Percentiles rank a stretch among this genome's conserved stretches.
These are phyloP conservation scores for Limanda limanda DNA, from an alignment of 2,113 vertebrate species.

Conservation along the genomic window DNA sequence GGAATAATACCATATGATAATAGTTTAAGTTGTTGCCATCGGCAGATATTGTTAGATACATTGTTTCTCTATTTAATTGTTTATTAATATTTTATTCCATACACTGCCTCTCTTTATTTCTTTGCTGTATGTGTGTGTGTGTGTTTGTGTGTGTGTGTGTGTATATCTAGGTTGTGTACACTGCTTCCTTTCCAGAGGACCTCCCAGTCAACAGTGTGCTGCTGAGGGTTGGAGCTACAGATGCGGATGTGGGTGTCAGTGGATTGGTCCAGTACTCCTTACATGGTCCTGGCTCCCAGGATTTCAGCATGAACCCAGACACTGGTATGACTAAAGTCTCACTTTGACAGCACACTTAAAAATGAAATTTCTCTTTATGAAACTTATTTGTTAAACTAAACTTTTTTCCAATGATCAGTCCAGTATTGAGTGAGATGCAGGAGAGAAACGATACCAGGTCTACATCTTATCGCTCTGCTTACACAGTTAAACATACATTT, in stretches of 20 bases:
- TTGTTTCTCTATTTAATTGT: too few relatives aligned
- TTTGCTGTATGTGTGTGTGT: conserved; percentile 17
- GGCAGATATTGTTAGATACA: background rate
- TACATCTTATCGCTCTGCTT: background rate
- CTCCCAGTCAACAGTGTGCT: conserved; percentile 88
- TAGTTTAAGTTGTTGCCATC: background rate
- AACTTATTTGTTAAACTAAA: background rate
- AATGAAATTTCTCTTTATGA: too few relatives aligned
- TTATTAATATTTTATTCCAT: background rate
- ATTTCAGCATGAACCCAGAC: conserved; percentile 92
- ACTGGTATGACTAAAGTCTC: conserved; percentile 80
- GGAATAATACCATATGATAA: conserved; percentile 18
- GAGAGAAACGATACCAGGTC: too few relatives aligned
- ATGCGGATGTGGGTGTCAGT: conserved; percentile 90
- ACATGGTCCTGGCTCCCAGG: conserved; percentile 87
- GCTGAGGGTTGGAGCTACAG: conserved; percentile 88
- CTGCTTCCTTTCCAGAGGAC: conserved; percentile 88
- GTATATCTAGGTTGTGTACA: conserved; percentile 85
- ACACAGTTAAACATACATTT: background rate
- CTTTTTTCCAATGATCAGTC: background rate
- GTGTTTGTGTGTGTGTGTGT: conserved; percentile 14
- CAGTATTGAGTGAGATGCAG: background rate
- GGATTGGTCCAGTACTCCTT: conserved; percentile 91
- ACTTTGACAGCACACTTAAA: too few relatives aligned
- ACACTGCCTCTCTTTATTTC: background rate